A percentile compares a stretch with the other conserved stretches of the same genome.
phyloP scores from a whole-genome alignment of 2,797 vertebrate species.

The Molossus alvarezi region DNA sequence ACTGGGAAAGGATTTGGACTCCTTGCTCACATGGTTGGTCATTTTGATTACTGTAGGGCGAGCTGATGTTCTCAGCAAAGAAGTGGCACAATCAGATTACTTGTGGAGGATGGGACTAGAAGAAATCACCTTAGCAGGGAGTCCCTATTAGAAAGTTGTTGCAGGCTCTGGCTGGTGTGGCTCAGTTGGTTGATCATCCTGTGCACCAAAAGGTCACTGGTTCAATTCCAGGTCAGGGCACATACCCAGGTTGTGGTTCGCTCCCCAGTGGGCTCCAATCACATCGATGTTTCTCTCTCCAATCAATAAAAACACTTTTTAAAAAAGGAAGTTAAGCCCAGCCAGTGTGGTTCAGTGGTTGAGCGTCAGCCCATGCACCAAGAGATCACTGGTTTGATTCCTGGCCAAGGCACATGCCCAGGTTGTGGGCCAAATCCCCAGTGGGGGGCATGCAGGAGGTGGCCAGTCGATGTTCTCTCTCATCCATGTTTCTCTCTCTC shows the following conservation, averaged over 20 bases:
- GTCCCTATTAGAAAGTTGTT: background rate
- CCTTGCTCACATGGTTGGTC: background rate
- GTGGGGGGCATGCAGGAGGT: background rate
- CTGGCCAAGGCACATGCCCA: too few species aligned
- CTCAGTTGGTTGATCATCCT: background rate
- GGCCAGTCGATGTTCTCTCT: background rate
- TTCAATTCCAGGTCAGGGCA: too few species aligned
- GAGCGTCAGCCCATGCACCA: background rate
- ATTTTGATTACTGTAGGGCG: background rate
- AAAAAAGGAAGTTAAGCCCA: too few species aligned
- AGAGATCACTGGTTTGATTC: background rate
- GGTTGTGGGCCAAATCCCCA: background rate
- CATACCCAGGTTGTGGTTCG: background rate
- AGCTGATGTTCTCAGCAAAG: background rate
- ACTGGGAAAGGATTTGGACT: background rate
- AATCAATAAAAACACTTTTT: too few species aligned
- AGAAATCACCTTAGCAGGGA: background rate
- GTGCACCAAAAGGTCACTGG: background rate
- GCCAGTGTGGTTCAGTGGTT: background rate
- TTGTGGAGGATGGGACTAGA: background rate
- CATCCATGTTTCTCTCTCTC: too few species aligned
- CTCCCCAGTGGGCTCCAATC: background rate
- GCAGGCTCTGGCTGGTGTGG: background rate
- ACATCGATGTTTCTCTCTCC: too few species aligned
- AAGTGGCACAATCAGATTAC: background rate